Evolutionary conservation across 2,797 vertebrate species (phyloP).

Genomic region (Staurois parvus): DNA sequence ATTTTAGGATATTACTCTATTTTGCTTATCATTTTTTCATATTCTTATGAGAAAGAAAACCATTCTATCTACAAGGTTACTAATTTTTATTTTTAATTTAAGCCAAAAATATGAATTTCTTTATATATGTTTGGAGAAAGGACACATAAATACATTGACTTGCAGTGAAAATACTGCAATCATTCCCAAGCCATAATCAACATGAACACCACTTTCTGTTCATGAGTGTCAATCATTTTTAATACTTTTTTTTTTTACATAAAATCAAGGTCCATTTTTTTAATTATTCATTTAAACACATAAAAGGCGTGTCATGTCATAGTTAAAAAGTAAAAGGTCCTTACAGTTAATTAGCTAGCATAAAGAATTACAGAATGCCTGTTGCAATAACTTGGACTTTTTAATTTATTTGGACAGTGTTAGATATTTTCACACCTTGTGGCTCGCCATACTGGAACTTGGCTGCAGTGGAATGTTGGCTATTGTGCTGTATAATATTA

Average conservation of each 20-base stretch:
- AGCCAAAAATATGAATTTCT: background rate
- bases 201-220: background rate
- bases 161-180: background rate
- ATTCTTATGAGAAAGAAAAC: background rate
- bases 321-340: constrained; percentile 10
- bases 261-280: constrained; percentile 1
- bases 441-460: constrained; percentile 50
- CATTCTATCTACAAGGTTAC: background rate
- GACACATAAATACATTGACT: background rate
- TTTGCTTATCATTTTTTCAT: background rate
- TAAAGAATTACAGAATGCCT: constrained; percentile 32
- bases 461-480: constrained; percentile 57
- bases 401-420: constrained; percentile 41
- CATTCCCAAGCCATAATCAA: background rate
- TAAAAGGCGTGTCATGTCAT: constrained; percentile 1
- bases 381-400: constrained; percentile 24
- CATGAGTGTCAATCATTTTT: background rate
- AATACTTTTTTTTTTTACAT: constrained; percentile 15
- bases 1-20: background rate
- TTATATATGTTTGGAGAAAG: background rate
- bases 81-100: background rate
- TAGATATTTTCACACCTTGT: constrained; percentile 31
- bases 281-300: background rate
- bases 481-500: constrained; percentile 60
- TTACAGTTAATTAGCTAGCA: constrained; percentile 10